phyloP scores from a whole-genome alignment of 1,140 invertebrate species.

The Asobara japonica region DNA sequence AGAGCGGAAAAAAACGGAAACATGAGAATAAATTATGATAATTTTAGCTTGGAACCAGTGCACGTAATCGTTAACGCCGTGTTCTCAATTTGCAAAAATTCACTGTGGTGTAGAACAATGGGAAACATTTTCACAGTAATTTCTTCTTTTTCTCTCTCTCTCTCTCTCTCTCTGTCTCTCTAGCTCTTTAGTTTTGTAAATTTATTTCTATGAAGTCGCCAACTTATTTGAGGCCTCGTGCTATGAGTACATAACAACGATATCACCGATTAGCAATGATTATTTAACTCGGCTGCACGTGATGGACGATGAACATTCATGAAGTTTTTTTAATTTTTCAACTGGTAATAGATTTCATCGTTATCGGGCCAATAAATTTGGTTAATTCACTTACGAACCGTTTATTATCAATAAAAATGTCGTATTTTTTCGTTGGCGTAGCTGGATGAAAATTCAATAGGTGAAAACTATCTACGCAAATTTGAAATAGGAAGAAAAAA shows the following conservation, averaged over 20 bases:
- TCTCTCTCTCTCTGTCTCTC: background rate
- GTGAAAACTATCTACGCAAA: too few species aligned
- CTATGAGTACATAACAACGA: background rate
- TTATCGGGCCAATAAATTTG: background rate
- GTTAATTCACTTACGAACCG: background rate
- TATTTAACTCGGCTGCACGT: constrained; percentile 7
- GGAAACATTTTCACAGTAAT: background rate
- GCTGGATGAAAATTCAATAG: background rate
- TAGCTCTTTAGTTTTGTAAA: background rate
- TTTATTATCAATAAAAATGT: background rate
- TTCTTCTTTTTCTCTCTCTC: constrained; percentile 1
- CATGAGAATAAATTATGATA: constrained; percentile 35
- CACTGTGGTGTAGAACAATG: constrained; percentile 21
- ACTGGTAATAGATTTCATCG: background rate
- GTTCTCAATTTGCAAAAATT: constrained; percentile 36
- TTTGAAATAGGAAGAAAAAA: too few species aligned
- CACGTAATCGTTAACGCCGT: constrained; percentile 28
- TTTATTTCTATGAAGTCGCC: constrained; percentile 1
- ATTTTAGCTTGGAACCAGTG: constrained; percentile 14
- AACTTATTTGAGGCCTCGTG: background rate
- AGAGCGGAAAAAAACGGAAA: constrained; percentile 24
- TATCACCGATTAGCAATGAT: constrained; percentile 10
- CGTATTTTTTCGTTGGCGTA: background rate
- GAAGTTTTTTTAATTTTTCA: background rate
- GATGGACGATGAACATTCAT: constrained; percentile 3